phyloP scores from a whole-genome alignment of 2,113 vertebrate genomes.

The Orcinus orca region DNA sequence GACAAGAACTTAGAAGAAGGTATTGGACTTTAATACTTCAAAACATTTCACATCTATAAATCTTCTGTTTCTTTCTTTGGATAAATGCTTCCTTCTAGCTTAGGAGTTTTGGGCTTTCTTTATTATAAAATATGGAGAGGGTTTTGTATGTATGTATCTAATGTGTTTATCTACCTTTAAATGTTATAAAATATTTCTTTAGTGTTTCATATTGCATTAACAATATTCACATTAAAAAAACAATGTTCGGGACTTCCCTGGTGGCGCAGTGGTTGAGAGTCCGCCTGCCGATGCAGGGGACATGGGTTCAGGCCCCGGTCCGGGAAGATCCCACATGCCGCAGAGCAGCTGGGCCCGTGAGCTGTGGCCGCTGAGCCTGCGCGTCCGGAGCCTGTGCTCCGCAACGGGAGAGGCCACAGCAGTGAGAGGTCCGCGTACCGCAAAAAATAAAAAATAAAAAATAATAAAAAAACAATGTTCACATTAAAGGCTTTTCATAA shows the following conservation, averaged over 20 bases:
- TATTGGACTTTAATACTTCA: neutral
- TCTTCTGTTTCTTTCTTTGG: constrained; percentile 59
- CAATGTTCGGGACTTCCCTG: neutral
- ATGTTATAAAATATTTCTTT: constrained; percentile 2
- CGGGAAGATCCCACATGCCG: too few relatives aligned
- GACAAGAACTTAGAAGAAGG: constrained; percentile 39
- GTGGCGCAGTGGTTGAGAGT: too few relatives aligned
- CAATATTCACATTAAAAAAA: constrained; percentile 11
- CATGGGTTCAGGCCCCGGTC: too few relatives aligned
- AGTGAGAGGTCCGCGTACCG: too few relatives aligned
- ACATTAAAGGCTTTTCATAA: constrained; percentile 31
- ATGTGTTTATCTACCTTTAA: neutral
- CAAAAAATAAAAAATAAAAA: too few relatives aligned
- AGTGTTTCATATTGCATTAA: constrained; percentile 7
- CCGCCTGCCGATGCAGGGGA: too few relatives aligned
- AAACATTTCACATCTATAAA: constrained; percentile 54
- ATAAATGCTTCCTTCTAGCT: constrained; percentile 48
- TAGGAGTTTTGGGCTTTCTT: constrained; percentile 13
- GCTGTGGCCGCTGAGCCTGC: too few relatives aligned
- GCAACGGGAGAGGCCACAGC: too few relatives aligned
- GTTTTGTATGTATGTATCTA: neutral
- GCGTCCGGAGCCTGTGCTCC: too few relatives aligned
- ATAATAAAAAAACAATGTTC: neutral
- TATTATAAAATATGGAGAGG: neutral
- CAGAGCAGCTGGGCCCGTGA: too few relatives aligned